phyloP scores from a whole-genome alignment of 2,113 vertebrate species.

The Callipepla squamata region DNA sequence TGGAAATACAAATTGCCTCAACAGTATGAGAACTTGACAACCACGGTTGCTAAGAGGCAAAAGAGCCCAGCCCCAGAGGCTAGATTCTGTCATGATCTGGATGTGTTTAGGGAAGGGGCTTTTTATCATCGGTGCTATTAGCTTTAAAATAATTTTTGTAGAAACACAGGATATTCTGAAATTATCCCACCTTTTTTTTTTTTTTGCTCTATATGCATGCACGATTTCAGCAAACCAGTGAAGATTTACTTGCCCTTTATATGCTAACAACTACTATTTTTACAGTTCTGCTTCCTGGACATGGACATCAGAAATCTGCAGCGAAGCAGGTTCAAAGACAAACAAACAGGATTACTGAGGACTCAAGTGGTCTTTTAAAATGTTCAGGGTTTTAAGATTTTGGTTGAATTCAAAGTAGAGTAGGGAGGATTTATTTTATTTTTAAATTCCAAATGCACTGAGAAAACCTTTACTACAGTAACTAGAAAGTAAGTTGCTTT shows the following conservation, averaged over 20 bases:
- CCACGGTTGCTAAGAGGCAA: not conserved
- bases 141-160: not conserved
- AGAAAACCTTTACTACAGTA: not conserved
- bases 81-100: not conserved
- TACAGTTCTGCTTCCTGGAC: not conserved
- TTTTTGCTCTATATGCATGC: not conserved
- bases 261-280: not conserved
- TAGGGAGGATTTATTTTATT: rapidly evolving
- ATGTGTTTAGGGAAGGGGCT: not conserved
- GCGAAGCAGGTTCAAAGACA: not conserved
- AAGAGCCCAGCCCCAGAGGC: not conserved
- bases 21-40: not conserved
- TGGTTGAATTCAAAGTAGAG: not conserved
- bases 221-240: not conserved
- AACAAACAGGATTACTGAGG: not conserved
- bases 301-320: constrained; percentile 15
- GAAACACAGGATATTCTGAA: not conserved
- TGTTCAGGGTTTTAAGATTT: not conserved
- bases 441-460: not conserved
- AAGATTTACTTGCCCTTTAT: not conserved
- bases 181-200: not conserved
- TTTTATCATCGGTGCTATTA: not conserved
- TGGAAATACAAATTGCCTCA: not conserved
- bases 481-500: not conserved
- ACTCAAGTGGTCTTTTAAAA: not conserved